These are phyloP conservation scores for Galeopsomyia nigrocyanea DNA, from an alignment of 2,888 invertebrate species.

Conservation along the genomic window DNA sequence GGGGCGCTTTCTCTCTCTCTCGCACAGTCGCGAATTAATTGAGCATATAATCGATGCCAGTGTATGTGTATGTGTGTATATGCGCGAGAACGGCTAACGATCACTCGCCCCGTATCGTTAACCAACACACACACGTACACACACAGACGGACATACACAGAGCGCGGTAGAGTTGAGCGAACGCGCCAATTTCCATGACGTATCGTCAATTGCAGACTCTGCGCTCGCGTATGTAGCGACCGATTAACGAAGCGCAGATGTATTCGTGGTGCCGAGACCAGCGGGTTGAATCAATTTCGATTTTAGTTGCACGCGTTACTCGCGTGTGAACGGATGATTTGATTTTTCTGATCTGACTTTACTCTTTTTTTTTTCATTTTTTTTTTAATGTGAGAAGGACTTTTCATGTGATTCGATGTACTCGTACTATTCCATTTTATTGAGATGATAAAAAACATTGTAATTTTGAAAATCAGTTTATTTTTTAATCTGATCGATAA, in stretches of 20 bases:
- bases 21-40: conserved; percentile 65
- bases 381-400: too few species aligned
- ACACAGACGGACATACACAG: too few species aligned
- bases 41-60: conserved; percentile 68
- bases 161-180: too few species aligned
- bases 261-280: neutral
- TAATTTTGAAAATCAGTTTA: too few species aligned
- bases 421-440: too few species aligned
- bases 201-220: conserved; percentile 50
- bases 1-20: neutral
- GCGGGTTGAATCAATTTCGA: conserved; percentile 5
- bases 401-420: too few species aligned
- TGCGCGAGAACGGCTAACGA: conserved; percentile 53
- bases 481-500: too few species aligned
- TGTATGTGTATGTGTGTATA: conserved; percentile 51
- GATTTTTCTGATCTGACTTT: too few species aligned
- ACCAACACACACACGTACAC: conserved; percentile 50
- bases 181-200: conserved; percentile 27
- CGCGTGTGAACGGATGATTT: conserved; percentile 6
- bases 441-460: too few species aligned
- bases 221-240: conserved; percentile 20
- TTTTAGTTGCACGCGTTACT: neutral
- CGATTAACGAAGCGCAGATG: conserved; percentile 49
- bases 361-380: too few species aligned
- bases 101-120: conserved; percentile 59